These are phyloP conservation scores for Melanotaenia trifasciata DNA, from an alignment of 2,797 vertebrate genomes.

Conservation along the genomic window DNA sequence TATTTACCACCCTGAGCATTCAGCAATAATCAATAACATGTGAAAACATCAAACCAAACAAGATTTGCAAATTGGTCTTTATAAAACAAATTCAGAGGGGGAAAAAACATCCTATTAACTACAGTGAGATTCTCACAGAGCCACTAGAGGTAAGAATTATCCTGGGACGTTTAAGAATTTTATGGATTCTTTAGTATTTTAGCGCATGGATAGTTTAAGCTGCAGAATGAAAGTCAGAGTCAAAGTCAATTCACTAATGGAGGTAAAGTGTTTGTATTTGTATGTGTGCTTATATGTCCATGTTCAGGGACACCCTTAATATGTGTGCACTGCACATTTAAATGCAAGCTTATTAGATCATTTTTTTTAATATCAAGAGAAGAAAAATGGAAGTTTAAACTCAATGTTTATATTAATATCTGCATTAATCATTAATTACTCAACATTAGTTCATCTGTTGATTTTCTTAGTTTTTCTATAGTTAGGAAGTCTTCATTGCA, in stretches of 20 bases:
- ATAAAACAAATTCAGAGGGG: slow-evolving; percentile 61
- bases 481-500: no score
- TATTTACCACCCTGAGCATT: slow-evolving; percentile 77
- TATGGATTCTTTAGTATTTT: slow-evolving; percentile 62
- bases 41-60: slow-evolving; percentile 79
- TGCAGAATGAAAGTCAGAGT: slow-evolving; percentile 68
- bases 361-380: slow-evolving; percentile 6
- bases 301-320: no score
- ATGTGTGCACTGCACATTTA: neutral
- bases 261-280: slow-evolving; percentile 18
- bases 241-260: slow-evolving; percentile 67
- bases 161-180: slow-evolving; percentile 47
- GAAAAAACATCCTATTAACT: slow-evolving; percentile 27
- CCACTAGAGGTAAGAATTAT: slow-evolving; percentile 50
- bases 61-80: slow-evolving; percentile 66
- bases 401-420: slow-evolving; percentile 17
- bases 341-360: slow-evolving; percentile 10
- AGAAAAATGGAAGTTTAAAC: neutral
- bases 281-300: neutral
- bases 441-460: neutral
- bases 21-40: slow-evolving; percentile 81
- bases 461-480: no score
- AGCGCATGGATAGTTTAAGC: slow-evolving; percentile 62
- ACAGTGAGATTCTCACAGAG: slow-evolving; percentile 45
- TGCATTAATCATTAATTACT: slow-evolving; percentile 10